These are phyloP conservation scores for Diadegma fenestrale DNA, from an alignment of 2,888 invertebrate species.

Conservation along the genomic window DNA sequence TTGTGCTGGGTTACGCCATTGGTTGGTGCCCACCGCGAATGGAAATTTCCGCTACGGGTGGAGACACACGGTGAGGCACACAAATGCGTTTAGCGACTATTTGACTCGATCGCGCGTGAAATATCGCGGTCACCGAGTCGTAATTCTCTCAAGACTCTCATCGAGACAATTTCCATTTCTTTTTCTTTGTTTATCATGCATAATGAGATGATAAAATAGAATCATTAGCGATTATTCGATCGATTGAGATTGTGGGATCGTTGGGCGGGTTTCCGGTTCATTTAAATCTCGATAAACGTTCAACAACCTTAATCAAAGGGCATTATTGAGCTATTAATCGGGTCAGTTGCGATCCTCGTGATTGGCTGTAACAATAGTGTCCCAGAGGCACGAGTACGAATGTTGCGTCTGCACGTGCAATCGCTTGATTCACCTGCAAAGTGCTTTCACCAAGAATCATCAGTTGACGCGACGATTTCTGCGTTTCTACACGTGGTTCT, in stretches of 20 bases:
- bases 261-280: background rate
- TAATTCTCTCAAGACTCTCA: background rate
- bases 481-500: background rate
- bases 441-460: background rate
- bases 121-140: conserved; percentile 69
- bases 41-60: conserved; percentile 81
- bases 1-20: conserved; percentile 78
- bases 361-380: background rate
- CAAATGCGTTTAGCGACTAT: conserved; percentile 70
- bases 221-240: background rate
- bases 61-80: conserved; percentile 67
- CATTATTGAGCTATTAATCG: background rate
- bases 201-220: background rate
- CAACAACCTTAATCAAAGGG: background rate
- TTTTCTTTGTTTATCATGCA: background rate
- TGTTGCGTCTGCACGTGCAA: background rate
- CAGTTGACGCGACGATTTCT: background rate
- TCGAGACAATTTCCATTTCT: background rate
- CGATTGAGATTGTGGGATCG: background rate
- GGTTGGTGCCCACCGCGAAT: conserved; percentile 76
- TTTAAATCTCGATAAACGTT: background rate
- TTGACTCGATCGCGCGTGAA: conserved; percentile 76
- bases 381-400: background rate
- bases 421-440: background rate
- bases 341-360: background rate